A percentile compares a stretch with the other conserved stretches of the same genome.
These are phyloP conservation scores for Diachrysia chrysitis DNA, from an alignment of 2,888 invertebrate genomes.

Conservation along the genomic window DNA sequence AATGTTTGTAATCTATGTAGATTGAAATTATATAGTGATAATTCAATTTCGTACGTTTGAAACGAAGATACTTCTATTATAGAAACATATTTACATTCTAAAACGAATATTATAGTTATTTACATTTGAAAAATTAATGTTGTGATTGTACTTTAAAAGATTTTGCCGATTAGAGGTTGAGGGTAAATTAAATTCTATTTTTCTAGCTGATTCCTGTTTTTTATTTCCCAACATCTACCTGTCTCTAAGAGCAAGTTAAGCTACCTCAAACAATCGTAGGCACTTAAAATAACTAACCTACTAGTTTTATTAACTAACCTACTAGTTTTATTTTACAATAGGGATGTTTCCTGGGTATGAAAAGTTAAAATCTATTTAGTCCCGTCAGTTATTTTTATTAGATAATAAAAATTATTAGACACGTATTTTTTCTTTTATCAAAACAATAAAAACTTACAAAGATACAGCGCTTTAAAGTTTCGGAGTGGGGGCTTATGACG, in stretches of 20 bases:
- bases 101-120: slow-evolving; percentile 31
- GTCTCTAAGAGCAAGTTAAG: too few species aligned
- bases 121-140: slow-evolving; percentile 71
- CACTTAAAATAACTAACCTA: background rate
- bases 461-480: too few species aligned
- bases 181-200: slow-evolving; percentile 85
- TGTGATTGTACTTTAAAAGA: slow-evolving; percentile 76
- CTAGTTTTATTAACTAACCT: too few species aligned
- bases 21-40: slow-evolving; percentile 33
- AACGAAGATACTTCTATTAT: slow-evolving; percentile 6
- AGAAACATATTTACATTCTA: slow-evolving; percentile 7
- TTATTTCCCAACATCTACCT: slow-evolving; percentile 26
- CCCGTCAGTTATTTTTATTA: too few species aligned
- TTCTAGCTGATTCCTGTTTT: slow-evolving; percentile 75
- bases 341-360: too few species aligned
- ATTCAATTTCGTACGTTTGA: slow-evolving; percentile 28
- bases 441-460: too few species aligned
- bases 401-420: too few species aligned
- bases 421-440: too few species aligned
- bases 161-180: slow-evolving; percentile 74
- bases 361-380: too few species aligned
- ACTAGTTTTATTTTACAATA: too few species aligned
- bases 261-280: too few species aligned
- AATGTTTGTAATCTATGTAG: slow-evolving; percentile 24
- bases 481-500: too few species aligned